Percentiles rank a stretch among this genome's conserved stretches.
These are phyloP conservation scores for Antennarius striatus DNA, from an alignment of 2,113 vertebrate genomes.

Conservation along the genomic window DNA sequence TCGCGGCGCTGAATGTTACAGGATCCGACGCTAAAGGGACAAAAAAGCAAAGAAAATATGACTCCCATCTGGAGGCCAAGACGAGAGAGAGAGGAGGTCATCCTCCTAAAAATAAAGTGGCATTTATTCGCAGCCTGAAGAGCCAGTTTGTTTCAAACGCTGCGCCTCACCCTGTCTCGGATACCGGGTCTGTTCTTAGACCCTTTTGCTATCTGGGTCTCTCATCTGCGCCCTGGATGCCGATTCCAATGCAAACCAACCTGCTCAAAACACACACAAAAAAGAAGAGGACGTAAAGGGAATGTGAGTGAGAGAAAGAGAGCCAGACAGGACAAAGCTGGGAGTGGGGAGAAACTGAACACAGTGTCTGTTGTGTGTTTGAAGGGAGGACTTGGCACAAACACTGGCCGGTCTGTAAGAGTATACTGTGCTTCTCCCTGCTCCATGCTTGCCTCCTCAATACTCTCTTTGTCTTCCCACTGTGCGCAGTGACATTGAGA, in stretches of 20 bases:
- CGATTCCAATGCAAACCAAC: constrained; percentile 61
- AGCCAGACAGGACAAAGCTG: constrained; percentile 75
- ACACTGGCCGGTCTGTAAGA: constrained; percentile 80
- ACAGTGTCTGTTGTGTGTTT: constrained; percentile 82
- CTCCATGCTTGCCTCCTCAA: constrained; percentile 78
- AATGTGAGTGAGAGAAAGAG: constrained; percentile 53
- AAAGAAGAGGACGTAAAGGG: constrained; percentile 43
- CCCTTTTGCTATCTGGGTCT: constrained; percentile 66
- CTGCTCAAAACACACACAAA: constrained; percentile 67
- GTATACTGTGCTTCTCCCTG: constrained; percentile 80
- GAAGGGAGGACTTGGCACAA: constrained; percentile 80
- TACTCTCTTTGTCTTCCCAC: constrained; percentile 80
- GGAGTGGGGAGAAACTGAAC: constrained; percentile 78
- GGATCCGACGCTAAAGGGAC: constrained; percentile 10
- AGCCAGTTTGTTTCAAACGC: too few species aligned
- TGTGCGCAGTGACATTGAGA: constrained; percentile 80
- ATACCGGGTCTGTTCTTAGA: constrained; percentile 64
- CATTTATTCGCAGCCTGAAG: background rate
- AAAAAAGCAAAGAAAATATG: background rate
- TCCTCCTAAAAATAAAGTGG: constrained; percentile 1
- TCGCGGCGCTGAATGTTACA: constrained; percentile 15
- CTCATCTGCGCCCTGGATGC: constrained; percentile 69
- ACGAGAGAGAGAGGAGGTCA: background rate
- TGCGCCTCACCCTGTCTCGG: constrained; percentile 27
- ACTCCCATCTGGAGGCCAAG: background rate